Percentiles rank a stretch among this genome's conserved stretches.
phyloP scores from a whole-genome alignment of 2,888 invertebrate species.

The Pseudococcus longispinus region DNA sequence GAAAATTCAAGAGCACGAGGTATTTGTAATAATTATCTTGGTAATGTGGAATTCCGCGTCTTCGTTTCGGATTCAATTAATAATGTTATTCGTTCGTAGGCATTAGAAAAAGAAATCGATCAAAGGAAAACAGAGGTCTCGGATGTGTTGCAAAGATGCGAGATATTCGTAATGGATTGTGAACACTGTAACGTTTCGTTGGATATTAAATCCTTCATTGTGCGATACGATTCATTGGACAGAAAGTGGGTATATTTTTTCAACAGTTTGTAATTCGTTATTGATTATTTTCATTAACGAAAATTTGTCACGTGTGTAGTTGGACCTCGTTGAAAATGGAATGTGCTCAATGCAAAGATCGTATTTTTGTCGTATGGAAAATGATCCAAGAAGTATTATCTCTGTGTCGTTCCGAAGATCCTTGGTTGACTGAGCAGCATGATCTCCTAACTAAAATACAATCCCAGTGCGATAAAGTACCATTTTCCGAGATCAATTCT shows the following conservation, averaged over 20 bases:
- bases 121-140: background rate
- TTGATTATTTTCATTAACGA: background rate
- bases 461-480: background rate
- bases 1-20: conserved; percentile 74
- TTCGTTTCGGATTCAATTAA: background rate
- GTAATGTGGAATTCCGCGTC: background rate
- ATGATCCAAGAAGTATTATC: conserved; percentile 50
- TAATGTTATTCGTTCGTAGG: conserved; percentile 19
- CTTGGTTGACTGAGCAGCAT: conserved; percentile 50
- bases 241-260: background rate
- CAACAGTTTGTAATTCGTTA: background rate
- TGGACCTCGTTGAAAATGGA: conserved; percentile 45
- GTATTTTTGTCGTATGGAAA: conserved; percentile 48
- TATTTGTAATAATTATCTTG: conserved; percentile 55
- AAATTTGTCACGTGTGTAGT: background rate
- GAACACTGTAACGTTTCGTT: conserved; percentile 45
- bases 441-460: background rate
- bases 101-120: conserved; percentile 30
- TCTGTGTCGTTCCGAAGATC: conserved; percentile 12
- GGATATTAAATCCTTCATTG: conserved; percentile 42
- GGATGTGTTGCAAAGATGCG: conserved; percentile 10
- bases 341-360: conserved; percentile 44
- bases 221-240: conserved; percentile 30
- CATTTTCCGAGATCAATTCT: background rate
- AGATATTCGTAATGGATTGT: conserved; percentile 42